Evolutionary conservation across 92 coral and sea anemone species (phyloP).

Genomic region (Diadumene lineata): DNA sequence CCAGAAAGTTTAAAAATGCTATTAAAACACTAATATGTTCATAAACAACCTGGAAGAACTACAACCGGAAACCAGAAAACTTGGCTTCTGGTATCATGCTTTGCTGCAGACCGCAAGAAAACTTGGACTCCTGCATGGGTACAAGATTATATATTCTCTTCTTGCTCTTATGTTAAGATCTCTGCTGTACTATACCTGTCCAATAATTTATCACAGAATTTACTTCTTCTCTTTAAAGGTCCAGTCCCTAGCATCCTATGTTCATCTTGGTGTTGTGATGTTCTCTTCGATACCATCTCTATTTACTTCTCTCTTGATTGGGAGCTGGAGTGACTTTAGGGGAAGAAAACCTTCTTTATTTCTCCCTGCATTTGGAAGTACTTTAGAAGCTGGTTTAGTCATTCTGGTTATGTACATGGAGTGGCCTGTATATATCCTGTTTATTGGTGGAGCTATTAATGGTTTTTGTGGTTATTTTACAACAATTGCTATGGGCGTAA

Average conservation of each 20-base stretch:
- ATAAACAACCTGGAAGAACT: no score
- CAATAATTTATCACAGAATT: no score
- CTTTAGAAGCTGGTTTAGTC: constrained; percentile 52
- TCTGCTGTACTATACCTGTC: no score
- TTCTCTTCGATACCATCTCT: constrained; percentile 68
- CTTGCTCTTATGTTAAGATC: no score
- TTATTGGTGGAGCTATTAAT: constrained; percentile 62
- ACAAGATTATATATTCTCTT: no score
- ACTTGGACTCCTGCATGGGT: no score
- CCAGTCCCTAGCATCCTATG: constrained; percentile 68
- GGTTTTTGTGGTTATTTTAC: constrained; percentile 75
- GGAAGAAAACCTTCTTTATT: constrained; percentile 73
- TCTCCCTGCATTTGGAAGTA: constrained; percentile 59
- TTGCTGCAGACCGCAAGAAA: no score
- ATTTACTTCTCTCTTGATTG: constrained; percentile 61
- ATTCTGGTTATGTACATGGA: constrained; percentile 66
- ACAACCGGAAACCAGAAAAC: no score
- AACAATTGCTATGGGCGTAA: constrained; percentile 57
- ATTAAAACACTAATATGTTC: no score
- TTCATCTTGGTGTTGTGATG: constrained; percentile 68
- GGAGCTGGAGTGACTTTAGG: constrained; percentile 70
- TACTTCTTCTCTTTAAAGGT: constrained; percentile 45
- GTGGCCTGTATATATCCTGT: constrained; percentile 71
- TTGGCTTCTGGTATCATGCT: no score
- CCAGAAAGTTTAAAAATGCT: no score